A percentile compares a stretch with the other conserved stretches of the same genome.
These are phyloP conservation scores for Acrocephalus scirpaceus DNA, from an alignment of 2,797 vertebrate species.

Conservation along the genomic window DNA sequence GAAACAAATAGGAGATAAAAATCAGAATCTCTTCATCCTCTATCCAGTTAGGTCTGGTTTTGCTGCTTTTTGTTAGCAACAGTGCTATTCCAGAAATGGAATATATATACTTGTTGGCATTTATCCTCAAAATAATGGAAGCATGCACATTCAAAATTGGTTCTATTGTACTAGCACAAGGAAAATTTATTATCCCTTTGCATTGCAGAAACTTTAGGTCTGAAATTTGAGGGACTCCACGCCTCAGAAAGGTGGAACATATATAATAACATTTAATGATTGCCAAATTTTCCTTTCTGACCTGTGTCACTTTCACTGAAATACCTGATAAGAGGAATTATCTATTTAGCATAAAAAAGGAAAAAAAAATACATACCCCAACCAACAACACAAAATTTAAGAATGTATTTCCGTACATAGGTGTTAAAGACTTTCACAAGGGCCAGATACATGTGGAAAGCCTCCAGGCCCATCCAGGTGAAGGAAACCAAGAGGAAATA, in stretches of 20 bases:
- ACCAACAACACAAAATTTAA: slow-evolving; percentile 90
- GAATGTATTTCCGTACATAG: slow-evolving; percentile 91
- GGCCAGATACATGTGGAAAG: slow-evolving; percentile 95
- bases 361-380: slow-evolving; percentile 87
- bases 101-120: background rate
- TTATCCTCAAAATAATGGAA: background rate
- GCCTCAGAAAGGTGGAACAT: background rate
- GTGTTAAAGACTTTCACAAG: slow-evolving; percentile 95
- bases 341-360: background rate
- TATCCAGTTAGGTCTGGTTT: background rate
- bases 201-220: background rate
- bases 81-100: background rate
- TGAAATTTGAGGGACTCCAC: background rate
- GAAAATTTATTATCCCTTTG: background rate
- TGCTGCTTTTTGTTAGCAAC: background rate
- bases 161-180: background rate
- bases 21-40: background rate
- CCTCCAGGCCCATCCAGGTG: slow-evolving; percentile 97
- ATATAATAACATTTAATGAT: background rate
- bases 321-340: background rate
- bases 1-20: background rate
- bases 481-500: slow-evolving; percentile 95
- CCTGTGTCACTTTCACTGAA: background rate
- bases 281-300: background rate
- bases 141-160: background rate